These are phyloP conservation scores for Antheraea yamamai DNA, from an alignment of 2,888 invertebrate species.

Conservation along the genomic window DNA sequence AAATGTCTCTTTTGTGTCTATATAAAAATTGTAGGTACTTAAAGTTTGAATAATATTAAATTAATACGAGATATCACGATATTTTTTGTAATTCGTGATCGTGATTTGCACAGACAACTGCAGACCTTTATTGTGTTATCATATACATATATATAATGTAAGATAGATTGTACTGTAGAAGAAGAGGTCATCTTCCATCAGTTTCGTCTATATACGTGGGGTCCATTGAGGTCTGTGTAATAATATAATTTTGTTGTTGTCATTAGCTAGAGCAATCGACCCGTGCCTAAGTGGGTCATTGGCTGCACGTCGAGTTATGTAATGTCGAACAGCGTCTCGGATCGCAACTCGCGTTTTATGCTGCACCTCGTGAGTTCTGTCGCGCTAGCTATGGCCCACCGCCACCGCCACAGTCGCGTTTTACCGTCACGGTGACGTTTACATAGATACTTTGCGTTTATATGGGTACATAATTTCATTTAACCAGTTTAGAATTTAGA, in stretches of 20 bases:
- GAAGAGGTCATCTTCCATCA: not conserved
- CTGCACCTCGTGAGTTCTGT: slow-evolving; percentile 30
- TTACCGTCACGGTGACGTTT: slow-evolving; percentile 30
- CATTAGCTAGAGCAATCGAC: slow-evolving; percentile 57
- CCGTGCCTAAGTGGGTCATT: slow-evolving; percentile 69
- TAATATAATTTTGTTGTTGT: slow-evolving; percentile 54
- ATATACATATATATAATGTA: too few species aligned
- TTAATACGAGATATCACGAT: too few species aligned
- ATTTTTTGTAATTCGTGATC: too few species aligned
- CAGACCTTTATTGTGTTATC: too few species aligned
- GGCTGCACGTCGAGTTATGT: slow-evolving; percentile 75
- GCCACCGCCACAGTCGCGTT: not conserved
- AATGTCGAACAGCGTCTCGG: slow-evolving; percentile 47
- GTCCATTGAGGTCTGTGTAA: slow-evolving; percentile 23
- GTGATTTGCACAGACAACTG: too few species aligned
- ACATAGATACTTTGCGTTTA: not conserved
- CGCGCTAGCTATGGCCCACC: slow-evolving; percentile 29
- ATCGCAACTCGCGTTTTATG: slow-evolving; percentile 35
- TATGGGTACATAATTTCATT: slow-evolving; percentile 25
- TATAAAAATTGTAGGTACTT: too few species aligned
- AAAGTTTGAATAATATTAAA: too few species aligned
- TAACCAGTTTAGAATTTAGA: slow-evolving; percentile 36
- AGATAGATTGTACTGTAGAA: not conserved
- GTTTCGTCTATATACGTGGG: slow-evolving; percentile 6
- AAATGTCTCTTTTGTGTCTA: too few species aligned